Conservation (phyloP, 2,797 vertebrate species). For the Catostomus latipinnis region DNA sequence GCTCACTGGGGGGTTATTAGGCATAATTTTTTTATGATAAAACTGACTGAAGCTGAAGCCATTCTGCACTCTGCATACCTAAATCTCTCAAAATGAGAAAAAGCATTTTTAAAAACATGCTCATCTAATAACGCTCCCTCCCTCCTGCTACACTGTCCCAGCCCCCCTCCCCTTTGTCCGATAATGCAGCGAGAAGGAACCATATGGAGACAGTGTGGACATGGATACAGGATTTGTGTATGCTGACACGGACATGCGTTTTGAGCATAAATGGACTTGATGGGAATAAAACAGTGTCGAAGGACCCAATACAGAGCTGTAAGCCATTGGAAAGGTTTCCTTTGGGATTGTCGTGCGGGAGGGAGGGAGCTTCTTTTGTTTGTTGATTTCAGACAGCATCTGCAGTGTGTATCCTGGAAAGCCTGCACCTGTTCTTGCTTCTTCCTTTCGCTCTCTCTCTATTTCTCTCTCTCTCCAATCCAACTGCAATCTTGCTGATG, state of each 20-base stretch:
- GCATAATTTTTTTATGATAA: not conserved
- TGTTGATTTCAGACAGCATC: constrained; percentile 58
- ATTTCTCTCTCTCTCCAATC: constrained; percentile 62
- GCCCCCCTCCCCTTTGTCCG: not conserved
- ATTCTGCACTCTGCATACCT: not conserved
- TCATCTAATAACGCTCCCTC: not conserved
- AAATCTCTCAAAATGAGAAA: not conserved
- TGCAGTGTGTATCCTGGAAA: constrained; percentile 50
- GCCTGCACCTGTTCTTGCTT: constrained; percentile 72
- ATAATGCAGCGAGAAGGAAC: constrained; percentile 26
- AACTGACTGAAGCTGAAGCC: not conserved
- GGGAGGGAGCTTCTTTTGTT: constrained; percentile 28
- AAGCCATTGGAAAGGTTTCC: constrained; percentile 44
- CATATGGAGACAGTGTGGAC: constrained; percentile 6
- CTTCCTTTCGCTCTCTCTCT: constrained; percentile 65
- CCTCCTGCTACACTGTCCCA: not conserved
- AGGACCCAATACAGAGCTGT: constrained; percentile 35
- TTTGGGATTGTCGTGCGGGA: constrained; percentile 4
- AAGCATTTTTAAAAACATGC: constrained; percentile 4
- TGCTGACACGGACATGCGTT: not conserved
- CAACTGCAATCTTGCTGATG: constrained; percentile 83
- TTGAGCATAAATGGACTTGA: constrained; percentile 5
- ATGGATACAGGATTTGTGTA: constrained; percentile 6
- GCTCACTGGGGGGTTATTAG: too few species aligned
- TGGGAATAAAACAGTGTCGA: not conserved